phyloP scores from a whole-genome alignment of 2,888 invertebrate genomes.

The Corythucha ciliata region DNA sequence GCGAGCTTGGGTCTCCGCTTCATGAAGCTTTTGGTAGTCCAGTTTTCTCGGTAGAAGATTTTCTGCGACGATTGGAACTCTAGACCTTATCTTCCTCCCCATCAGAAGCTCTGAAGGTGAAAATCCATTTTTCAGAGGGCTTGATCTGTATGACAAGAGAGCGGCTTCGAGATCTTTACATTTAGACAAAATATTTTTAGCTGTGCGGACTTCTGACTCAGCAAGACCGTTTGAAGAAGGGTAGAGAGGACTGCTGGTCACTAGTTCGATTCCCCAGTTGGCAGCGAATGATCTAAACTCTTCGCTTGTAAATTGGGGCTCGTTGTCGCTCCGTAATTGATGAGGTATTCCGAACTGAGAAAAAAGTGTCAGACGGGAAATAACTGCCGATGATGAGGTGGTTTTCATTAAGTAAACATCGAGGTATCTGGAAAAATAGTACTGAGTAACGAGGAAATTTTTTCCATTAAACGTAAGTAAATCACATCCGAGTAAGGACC shows the following conservation, averaged over 20 bases:
- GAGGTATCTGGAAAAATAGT: too few relatives aligned
- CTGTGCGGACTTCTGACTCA: conserved; percentile 19
- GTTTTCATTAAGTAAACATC: neutral
- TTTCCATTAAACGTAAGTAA: too few relatives aligned
- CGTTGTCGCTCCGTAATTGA: conserved; percentile 17
- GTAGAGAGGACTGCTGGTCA: conserved; percentile 21
- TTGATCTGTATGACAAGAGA: neutral
- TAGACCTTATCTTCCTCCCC: conserved; percentile 11
- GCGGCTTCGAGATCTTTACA: neutral
- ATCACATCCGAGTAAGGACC: conserved; percentile 11
- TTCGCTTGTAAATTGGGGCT: neutral
- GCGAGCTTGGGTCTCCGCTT: too few relatives aligned
- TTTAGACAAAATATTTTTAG: conserved; percentile 10
- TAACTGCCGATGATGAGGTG: neutral
- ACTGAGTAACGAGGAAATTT: too few relatives aligned
- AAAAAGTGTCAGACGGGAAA: neutral
- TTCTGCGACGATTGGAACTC: neutral
- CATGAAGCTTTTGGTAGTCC: neutral
- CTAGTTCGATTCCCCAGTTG: conserved; percentile 3
- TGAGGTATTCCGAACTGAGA: conserved; percentile 14
- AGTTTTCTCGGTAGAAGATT: neutral
- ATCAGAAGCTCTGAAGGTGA: neutral
- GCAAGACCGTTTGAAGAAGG: conserved; percentile 20
- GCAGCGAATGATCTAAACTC: conserved; percentile 7
- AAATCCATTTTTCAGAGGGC: conserved; percentile 1